phyloP scores from a whole-genome alignment of 2,113 vertebrate genomes.

The Bufo gargarizans region DNA sequence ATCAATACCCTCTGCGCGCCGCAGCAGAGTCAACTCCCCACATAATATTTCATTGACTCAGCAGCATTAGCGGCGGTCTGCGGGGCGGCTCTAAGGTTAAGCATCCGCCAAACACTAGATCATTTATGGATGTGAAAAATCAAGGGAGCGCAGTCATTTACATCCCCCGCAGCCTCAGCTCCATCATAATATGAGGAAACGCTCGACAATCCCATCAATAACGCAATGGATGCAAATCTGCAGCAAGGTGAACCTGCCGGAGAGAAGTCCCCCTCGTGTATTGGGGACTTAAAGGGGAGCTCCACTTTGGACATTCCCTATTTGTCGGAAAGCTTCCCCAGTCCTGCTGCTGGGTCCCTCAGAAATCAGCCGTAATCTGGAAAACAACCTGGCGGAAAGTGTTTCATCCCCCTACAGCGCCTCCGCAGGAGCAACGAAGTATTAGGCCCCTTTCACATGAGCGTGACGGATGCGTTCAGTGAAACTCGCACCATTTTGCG shows the following conservation, averaged over 20 bases:
- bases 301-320: too few relatives aligned
- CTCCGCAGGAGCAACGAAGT: too few relatives aligned
- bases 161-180: constrained; percentile 19
- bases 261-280: too few relatives aligned
- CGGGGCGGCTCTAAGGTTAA: constrained; percentile 28
- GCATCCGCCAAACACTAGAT: constrained; percentile 16
- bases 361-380: too few relatives aligned
- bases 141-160: constrained; percentile 17
- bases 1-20: background rate
- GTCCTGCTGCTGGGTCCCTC: too few relatives aligned
- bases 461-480: too few relatives aligned
- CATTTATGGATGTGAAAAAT: constrained; percentile 18
- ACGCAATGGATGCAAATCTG: constrained; percentile 15
- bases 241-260: constrained; percentile 1
- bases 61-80: background rate
- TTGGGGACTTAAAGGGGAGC: background rate
- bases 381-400: too few relatives aligned
- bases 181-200: constrained; percentile 32
- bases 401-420: too few relatives aligned
- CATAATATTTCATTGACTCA: constrained; percentile 45
- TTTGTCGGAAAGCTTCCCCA: too few relatives aligned
- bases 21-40: background rate
- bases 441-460: too few relatives aligned
- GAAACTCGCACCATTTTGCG: too few relatives aligned
- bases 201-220: constrained; percentile 22